phyloP scores from a whole-genome alignment of 2,797 vertebrate genomes.

The Echeneis naucrates region DNA sequence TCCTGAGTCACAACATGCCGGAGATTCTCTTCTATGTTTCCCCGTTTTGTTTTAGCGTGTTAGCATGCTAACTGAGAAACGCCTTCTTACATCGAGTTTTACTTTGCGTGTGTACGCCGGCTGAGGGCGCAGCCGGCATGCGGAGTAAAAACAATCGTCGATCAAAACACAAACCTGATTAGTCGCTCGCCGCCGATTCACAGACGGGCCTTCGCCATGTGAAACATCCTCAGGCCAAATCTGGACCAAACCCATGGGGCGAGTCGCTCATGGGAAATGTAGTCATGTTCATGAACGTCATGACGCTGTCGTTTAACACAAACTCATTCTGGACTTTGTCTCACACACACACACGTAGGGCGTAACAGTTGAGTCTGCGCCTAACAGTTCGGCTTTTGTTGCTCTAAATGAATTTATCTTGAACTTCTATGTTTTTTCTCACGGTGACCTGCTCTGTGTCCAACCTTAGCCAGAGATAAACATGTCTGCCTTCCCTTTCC shows the following conservation, averaged over 20 bases:
- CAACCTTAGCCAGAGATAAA: conserved; percentile 6
- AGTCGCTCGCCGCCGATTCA: neutral
- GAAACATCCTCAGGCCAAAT: neutral
- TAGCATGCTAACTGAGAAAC: neutral
- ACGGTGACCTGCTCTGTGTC: conserved; percentile 13
- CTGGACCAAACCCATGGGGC: neutral
- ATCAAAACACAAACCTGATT: conserved; percentile 53
- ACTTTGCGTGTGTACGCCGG: neutral
- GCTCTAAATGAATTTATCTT: conserved; percentile 33
- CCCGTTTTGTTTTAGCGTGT: neutral
- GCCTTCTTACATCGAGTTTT: neutral
- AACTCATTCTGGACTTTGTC: neutral
- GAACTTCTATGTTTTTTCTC: neutral
- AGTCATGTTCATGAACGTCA: neutral
- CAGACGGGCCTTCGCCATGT: neutral
- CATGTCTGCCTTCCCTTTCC: neutral
- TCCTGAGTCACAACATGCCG: neutral
- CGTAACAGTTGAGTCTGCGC: neutral
- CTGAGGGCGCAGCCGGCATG: neutral
- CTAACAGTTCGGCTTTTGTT: conserved; percentile 39
- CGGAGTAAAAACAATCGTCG: conserved; percentile 48
- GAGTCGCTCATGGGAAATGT: neutral
- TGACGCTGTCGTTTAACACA: neutral
- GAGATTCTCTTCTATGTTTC: neutral
- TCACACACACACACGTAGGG: neutral